Evolutionary conservation across 2,797 vertebrate species (phyloP).

Genomic region (Capromys pilorides): DNA sequence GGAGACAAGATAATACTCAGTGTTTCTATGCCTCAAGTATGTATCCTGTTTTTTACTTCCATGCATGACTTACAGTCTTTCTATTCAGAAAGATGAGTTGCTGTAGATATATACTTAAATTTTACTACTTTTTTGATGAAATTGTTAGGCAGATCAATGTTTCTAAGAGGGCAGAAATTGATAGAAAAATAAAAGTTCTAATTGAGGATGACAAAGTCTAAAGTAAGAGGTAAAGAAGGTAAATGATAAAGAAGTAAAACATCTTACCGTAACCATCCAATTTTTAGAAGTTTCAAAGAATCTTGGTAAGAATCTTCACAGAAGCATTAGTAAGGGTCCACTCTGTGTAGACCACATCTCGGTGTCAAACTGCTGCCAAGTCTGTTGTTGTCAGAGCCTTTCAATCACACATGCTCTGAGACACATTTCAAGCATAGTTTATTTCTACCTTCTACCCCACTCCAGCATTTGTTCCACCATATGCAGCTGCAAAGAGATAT

Average conservation of each 20-base stretch:
- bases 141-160: background rate
- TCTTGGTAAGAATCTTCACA: background rate
- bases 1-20: background rate
- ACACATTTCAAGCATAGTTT: background rate
- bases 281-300: background rate
- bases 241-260: background rate
- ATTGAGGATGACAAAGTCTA: background rate
- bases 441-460: accelerated
- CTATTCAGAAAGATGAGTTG: background rate
- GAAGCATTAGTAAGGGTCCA: background rate
- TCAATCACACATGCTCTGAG: background rate
- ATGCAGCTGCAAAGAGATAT: background rate
- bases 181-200: background rate
- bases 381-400: background rate
- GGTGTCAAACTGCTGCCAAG: background rate
- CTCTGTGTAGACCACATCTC: background rate
- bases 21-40: background rate
- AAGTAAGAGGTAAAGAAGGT: background rate
- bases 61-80: background rate
- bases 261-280: background rate
- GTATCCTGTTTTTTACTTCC: background rate
- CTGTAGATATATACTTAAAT: too few relatives aligned
- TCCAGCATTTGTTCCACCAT: background rate
- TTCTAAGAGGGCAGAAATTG: background rate
- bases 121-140: too few relatives aligned